Evolutionary conservation across 1,140 invertebrate species (phyloP), one percentile per base, ranked within the genome.

Genomic region (Globodera rostochiensis): DNA sequence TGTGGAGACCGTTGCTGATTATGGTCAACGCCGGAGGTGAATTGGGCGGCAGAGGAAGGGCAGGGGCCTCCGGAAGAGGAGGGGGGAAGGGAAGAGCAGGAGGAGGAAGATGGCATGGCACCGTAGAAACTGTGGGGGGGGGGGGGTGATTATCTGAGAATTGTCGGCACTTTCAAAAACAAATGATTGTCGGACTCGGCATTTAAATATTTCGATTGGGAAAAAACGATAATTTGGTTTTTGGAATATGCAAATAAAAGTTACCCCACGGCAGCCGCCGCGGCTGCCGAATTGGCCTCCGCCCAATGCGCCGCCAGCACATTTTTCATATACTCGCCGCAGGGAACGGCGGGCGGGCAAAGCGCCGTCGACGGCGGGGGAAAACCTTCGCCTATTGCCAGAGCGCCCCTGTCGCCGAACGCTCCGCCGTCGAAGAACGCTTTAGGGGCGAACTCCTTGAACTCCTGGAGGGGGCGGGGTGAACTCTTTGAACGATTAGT

Each of bases 321-420:
- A 36, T 84, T 83, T 57, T 84, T 83, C 82, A 83, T 83, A 46
- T 83, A 82, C 50, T 83, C 83, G 69, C 69, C 83, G 69, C 69
- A 45, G 69, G 69, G 69, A 11, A 36, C 69, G 6, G 82, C 8
- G 21, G n/a, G 5, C 50, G 69, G 73, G 73, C 74, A 83, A 50
- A 82, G 57, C 60, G 50, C 78, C 15, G 25, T 7, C n/a, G 64
- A 75, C n/a, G 50, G 74, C 47, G 73, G 7, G 8, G 73, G 6
- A 45, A 49, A 50, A 6, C 50, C 74, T 13, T 8, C n/a, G 25
- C 11, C 47, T 15, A 47, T 49, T 15, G 71, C 71, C 9, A 19
- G n/a, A 73, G 46, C 71, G 50, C 71, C 71, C 11, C 46, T 19
- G 5, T 73, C 50, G 71, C 13, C 71, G 50, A 19, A 13, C 46